These are phyloP conservation scores for Oostethus manadensis DNA, from an alignment of 2,113 vertebrate species.

Conservation along the genomic window DNA sequence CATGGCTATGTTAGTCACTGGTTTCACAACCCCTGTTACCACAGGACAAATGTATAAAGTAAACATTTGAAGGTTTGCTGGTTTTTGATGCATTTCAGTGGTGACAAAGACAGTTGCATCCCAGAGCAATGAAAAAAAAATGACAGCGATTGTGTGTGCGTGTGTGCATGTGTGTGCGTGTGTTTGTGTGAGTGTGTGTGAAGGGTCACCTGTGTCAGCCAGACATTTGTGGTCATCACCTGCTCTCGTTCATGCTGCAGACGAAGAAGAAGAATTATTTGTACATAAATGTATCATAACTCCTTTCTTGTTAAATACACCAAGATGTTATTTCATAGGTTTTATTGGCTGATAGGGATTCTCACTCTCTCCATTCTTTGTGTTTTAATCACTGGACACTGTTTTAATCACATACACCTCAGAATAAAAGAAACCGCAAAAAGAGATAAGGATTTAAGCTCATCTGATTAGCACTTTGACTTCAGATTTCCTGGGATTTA, in stretches of 20 bases:
- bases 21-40: too few relatives aligned
- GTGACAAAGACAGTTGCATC: neutral
- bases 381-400: neutral
- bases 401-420: neutral
- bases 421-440: neutral
- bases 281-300: neutral
- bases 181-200: neutral
- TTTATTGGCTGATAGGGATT: neutral
- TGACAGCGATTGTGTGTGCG: neutral
- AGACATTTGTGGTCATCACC: slow-evolving; percentile 94
- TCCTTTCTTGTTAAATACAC: neutral
- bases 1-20: too few relatives aligned
- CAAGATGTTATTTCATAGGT: neutral
- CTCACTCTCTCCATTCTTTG: neutral
- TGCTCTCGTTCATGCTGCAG: slow-evolving; percentile 87
- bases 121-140: neutral
- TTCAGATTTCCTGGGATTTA: slow-evolving; percentile 16
- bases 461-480: slow-evolving; percentile 6
- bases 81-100: too few relatives aligned
- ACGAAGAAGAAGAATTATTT: slow-evolving; percentile 6
- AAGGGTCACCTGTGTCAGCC: slow-evolving; percentile 86
- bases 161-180: neutral
- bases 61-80: too few relatives aligned
- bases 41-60: too few relatives aligned
- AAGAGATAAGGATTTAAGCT: slow-evolving; percentile 1